Evolutionary conservation across 2,113 vertebrate species (phyloP), one percentile per base, ranked within the genome.

Genomic region (Cyprinus carpio): DNA sequence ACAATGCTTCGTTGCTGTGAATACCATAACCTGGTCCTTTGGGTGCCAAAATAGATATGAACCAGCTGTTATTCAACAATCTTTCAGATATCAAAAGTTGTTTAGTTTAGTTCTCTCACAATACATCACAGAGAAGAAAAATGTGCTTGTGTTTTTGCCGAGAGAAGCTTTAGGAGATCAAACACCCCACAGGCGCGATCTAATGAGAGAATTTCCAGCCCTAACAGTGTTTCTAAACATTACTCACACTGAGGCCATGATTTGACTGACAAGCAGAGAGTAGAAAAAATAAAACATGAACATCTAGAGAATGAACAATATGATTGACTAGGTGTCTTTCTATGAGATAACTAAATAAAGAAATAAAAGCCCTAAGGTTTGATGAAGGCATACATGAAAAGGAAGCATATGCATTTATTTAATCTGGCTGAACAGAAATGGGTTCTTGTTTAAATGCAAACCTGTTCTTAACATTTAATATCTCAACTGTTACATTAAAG

Each of bases 191-290:
- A 31, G 85, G 81, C 83, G 78, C 23, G n/a, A 84, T 85, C 34
- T 85, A 87, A 88, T 88, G 85, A 82, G 72, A 43, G 29, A 62
- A 84, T 84, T 84, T 79, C 56, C 75, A 54, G 79, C 76, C 31
- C 54, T 75, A 25, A 74, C 27, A 34, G 80, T 80, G 25, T 87
- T 85, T 78, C 31, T 49, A 43, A 86, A 15, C 75, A 37, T 75
- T 84, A 29, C 34, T 31, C 58, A 51, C 69, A 62, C 75, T n/a
- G 34, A 58, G 8, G 4, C 18, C 65, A 54, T 84, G 56, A 56
- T 84, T 23, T 67, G 23, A 43, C 76, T 64, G 49, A 74, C 27
- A 27, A 37, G 60, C 46, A 87, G 29, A 54, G 60, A 2, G 31
- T 10, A 12, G 2, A 75, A 74, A 31, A 43, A 43, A n/a, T 87